Base-by-base conservation (phyloP, 1,140 invertebrate species). In the Nephila pilipes region DNA sequence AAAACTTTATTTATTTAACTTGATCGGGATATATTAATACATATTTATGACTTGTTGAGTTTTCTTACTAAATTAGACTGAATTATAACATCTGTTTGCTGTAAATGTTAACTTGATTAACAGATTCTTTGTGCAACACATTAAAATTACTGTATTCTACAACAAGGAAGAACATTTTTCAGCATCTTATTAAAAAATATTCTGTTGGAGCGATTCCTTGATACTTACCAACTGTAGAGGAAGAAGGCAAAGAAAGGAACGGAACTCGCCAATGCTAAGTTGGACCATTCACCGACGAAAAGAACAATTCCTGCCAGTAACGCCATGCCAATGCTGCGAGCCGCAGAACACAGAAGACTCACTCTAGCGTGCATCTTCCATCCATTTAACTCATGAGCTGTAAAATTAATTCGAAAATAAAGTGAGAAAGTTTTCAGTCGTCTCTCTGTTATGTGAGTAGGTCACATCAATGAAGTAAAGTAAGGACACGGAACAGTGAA, bases 201-300 rank as follows among this genome's bases (percentile, higher is more conserved):
- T 10, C 46, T 46, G 46, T 10, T 1, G 69, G 5, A 65, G 58
- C 38, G 36, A 18, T 79, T 55, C 32, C 46, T 57, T 58, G 38
- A 65, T 55, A 94, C 95, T 96, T 95, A 97, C 96, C 96, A 98
- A 97, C 97, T 97, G 94, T 98, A 98, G 2, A 97, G 95, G 94
- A 98, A 98, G 94, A 98, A 98, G 0, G 97, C 95, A 55, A 97
- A 96, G 95, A 99, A 99, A 3, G 98, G 98, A 14, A 97, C 95
- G 6, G 98, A 98, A 10, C 97, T 98, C 0, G 97, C 97, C 79
- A 98, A 95, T 0, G 97, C 97, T 18, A 98, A 95, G 83, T 97
- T 96, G 81, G 97, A 96, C 97, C 98, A 98, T 94, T 98, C 97
- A 6, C 97, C 95, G 83, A 98, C 96, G n/a, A 97, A 94, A 94